Base-by-base conservation (phyloP, 2,797 vertebrate genomes). In the Menidia menidia region DNA sequence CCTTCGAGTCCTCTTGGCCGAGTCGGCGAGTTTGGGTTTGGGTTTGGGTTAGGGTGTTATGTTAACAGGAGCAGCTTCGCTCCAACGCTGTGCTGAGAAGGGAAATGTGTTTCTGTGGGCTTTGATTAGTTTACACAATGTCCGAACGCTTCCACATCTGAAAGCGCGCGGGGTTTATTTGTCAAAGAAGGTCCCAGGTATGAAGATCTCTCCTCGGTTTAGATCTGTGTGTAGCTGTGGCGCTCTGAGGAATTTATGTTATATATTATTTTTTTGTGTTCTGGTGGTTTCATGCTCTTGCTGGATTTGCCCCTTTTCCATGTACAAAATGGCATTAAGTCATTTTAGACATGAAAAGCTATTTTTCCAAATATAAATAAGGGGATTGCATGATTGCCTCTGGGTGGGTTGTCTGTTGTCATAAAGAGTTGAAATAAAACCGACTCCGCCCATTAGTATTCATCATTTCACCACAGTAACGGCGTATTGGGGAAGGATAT, bases 1-100 rank as follows among this genome's bases (percentile, higher is more conserved):
- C 61, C 68, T 51, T 73, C 50, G 9, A 57, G 61, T 70, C 39
- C 48, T 60, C 63, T n/a, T 18, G 64, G 41, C 64, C 1, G 19
- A 64, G 64, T 51, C 68, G 51, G 67, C 43, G 64, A 60, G 60
- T 1, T 13, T n/a, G 44, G n/a, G 47, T 25, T 25, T 25, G 53
- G 57, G 30, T 39, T 33, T 32, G 30, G 63, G 67, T 77, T 63
- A 60, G 71, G 73, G 73, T 70, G 64, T 75, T 67, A 13, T 56
- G 71, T 73, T 77, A 84, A 84, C 74, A 68, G 73, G 54, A 51
- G 51, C 16, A 50, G 60, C n/a, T 44, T 68, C 53, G 50, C 62
- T 16, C 6, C 18, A 30, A 30, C 6, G 16, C n/a, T 73, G 51
- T 64, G 48, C 35, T 61, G 19, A 52, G 44, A 65, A 74, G 53